Conservation (phyloP, 2,113 vertebrate genomes). For the Sebastes fasciatus region DNA sequence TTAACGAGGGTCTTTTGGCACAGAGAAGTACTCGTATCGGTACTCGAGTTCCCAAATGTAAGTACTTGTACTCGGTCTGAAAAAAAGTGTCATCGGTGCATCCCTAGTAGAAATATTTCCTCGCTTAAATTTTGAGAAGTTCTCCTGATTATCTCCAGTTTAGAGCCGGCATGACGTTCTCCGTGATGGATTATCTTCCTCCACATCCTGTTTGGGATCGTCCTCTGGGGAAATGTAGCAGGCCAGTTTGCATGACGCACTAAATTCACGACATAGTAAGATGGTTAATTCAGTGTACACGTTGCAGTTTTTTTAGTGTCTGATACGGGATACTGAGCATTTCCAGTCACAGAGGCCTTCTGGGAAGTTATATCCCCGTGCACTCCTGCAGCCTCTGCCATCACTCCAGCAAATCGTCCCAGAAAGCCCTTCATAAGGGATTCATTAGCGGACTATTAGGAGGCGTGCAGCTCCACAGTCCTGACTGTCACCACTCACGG, state of each 20-base stretch:
- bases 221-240: neutral
- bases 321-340: neutral
- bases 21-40: no score
- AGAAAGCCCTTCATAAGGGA: constrained; percentile 36
- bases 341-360: constrained; percentile 12
- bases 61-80: no score
- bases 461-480: neutral
- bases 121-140: no score
- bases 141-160: neutral
- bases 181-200: neutral
- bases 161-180: neutral
- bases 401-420: constrained; percentile 20
- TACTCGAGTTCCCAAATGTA: no score
- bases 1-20: no score
- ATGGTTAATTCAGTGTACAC: neutral
- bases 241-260: neutral
- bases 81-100: no score
- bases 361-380: constrained; percentile 17
- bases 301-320: neutral
- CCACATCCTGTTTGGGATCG: neutral
- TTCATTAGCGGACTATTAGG: constrained; percentile 37
- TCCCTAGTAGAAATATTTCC: no score
- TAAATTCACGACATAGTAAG: neutral
- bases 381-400: neutral
- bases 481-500: constrained; percentile 22